Evolutionary conservation across 2,797 vertebrate species (phyloP).

Genomic region (Champsocephalus gunnari): DNA sequence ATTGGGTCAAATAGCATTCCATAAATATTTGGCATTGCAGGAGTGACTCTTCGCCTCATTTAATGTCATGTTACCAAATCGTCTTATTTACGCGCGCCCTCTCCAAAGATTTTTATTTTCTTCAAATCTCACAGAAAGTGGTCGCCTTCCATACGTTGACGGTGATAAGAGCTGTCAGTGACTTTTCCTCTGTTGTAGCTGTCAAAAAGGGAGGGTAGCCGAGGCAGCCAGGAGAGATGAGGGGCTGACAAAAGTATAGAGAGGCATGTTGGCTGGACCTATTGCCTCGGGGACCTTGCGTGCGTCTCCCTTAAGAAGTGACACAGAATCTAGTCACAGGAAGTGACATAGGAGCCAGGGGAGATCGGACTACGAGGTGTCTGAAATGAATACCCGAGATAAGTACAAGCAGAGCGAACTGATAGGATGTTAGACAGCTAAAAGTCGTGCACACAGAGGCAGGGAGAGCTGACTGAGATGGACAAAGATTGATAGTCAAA

Average conservation of each 20-base stretch:
- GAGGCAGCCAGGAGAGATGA: constrained; percentile 9
- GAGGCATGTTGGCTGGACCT: constrained; percentile 9
- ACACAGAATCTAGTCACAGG: constrained; percentile 79
- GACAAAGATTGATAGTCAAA: constrained; percentile 24
- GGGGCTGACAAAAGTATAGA: not conserved
- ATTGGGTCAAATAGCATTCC: constrained; percentile 66
- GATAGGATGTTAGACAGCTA: constrained; percentile 70
- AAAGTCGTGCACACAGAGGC: constrained; percentile 45
- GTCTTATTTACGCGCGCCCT: constrained; percentile 33
- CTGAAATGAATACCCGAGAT: constrained; percentile 78
- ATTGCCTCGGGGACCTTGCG: constrained; percentile 55
- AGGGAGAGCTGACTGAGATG: constrained; percentile 13
- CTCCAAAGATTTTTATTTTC: constrained; percentile 11
- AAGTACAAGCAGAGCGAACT: constrained; percentile 60
- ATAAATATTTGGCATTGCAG: constrained; percentile 71
- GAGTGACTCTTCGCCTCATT: constrained; percentile 58
- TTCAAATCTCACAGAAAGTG: constrained; percentile 6
- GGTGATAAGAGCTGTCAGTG: constrained; percentile 47
- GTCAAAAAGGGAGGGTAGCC: constrained; percentile 26
- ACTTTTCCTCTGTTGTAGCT: constrained; percentile 30
- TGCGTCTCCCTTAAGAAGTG: constrained; percentile 45
- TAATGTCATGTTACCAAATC: constrained; percentile 62
- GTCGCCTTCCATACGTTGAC: constrained; percentile 24
- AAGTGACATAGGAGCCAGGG: constrained; percentile 79
- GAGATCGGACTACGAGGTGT: constrained; percentile 74